Conservation (phyloP, 35 echinoderm and acorn worm species). For the Holothuria glaberrima region DNA sequence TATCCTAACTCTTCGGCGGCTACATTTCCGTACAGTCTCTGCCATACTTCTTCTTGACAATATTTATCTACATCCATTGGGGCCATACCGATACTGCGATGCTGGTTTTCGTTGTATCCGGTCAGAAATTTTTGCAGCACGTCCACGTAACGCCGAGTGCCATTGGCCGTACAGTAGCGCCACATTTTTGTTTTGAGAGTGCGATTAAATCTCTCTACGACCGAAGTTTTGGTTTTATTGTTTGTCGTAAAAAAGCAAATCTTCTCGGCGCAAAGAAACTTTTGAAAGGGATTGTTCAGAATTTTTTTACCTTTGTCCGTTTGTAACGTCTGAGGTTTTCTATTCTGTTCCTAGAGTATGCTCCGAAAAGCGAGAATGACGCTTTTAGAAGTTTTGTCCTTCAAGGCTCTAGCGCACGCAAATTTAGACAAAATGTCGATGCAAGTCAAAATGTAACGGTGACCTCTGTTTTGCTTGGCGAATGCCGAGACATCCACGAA, state of each 20-base stretch:
- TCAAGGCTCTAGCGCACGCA: conserved; percentile 66
- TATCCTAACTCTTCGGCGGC: not conserved
- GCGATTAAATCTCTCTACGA: conserved; percentile 71
- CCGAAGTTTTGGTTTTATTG: conserved; percentile 75
- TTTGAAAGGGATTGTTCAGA: conserved; percentile 60
- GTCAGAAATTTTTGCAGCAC: not conserved
- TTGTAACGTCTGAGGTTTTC: conserved; percentile 57
- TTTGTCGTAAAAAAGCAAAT: conserved; percentile 78
- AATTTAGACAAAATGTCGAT: conserved; percentile 72
- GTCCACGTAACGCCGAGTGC: not conserved
- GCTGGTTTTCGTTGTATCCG: conserved; percentile 13
- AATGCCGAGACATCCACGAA: not conserved
- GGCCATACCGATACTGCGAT: conserved; percentile 62
- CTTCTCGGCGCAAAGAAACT: conserved; percentile 34
- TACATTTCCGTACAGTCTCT: conserved; percentile 40
- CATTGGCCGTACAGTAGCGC: conserved; percentile 49
- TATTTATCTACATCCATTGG: conserved; percentile 29
- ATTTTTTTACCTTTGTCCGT: conserved; percentile 64
- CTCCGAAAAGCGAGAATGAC: conserved; percentile 28
- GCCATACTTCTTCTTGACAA: conserved; percentile 35
- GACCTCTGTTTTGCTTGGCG: too few relatives aligned
- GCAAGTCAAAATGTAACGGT: conserved; percentile 35
- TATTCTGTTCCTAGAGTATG: conserved; percentile 45
- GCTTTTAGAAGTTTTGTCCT: conserved; percentile 33
- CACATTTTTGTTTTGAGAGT: conserved; percentile 73